Base-by-base conservation (phyloP, 2,113 vertebrate genomes). In the Ramphastos sulfuratus region DNA sequence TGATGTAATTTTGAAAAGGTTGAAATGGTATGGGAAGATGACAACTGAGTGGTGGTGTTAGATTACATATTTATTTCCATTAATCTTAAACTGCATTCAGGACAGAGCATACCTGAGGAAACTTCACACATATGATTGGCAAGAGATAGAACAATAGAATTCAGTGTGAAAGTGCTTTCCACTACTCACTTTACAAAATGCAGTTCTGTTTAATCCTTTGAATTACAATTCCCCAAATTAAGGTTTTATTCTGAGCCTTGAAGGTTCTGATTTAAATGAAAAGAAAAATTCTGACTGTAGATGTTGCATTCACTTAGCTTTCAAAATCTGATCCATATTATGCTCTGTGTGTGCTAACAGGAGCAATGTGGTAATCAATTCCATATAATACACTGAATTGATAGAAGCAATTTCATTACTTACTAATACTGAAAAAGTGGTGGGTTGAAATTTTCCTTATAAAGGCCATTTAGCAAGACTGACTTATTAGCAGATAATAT, bases 341-440 rank as follows among this genome's bases (percentile, higher is more conserved):
- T 67, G 52, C 52, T 92, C 56, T 82, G 30, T 88, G 87, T 91
- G 76, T 94, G 91, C 76, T 93, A 92, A 93, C 23, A 46, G n/a
- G 60, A 93, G 55, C 30, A 87, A 54, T 87, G 80, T 39, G 81
- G 48, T 74, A 94, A 96, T 97, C 94, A 94, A 84, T 95, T 84
- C 56, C 66, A 85, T 92, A 97, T 96, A 96, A 56, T 72, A 80
- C 67, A 65, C 33, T 23, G 6, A 93, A 91, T 11, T 89, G 92
- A 93, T 59, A 85, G 59, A 85, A 95, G 59, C 87, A 92, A 93
- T 91, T 92, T 85, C 79, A 95, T 96, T 92, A 92, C 74, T 87
- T 92, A 96, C 93, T 95, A 96, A 96, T 93, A 88, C 25, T 85
- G 75, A 93, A 92, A 82, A 93, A 94, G 65, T 79, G 44, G 72